Base-by-base conservation (phyloP, 2,113 vertebrate genomes). In the Rhea americana region DNA sequence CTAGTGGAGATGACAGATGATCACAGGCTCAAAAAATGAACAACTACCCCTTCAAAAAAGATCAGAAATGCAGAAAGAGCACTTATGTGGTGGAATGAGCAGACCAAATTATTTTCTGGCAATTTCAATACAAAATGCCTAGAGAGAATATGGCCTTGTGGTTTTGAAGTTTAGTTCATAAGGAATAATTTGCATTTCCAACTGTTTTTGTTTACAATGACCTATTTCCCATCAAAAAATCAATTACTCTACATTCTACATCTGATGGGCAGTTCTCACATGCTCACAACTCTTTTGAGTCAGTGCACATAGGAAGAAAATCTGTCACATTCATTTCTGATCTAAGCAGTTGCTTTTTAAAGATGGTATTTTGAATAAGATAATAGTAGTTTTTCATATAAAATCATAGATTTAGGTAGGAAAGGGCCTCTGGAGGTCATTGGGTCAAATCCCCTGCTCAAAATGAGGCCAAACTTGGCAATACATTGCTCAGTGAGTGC, bases 1-100 rank as follows among this genome's bases (percentile, higher is more conserved):
- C 97, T 96, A 94, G 95, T 96, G 97, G 97, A 91, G 37, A 71
- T 3, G 8, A 6, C n/a, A 76, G 55, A 86, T 18, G 71, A 97
- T 21, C 86, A 82, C 92, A 93, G 39, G 48, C 62, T 50, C 32
- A 37, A 55, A 73, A 53, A 79, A 35, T 35, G 35, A 35, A 35
- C 35, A 35, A 35, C 35, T 35, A 35, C 35, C 35, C 35, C 35
- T 35, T 35, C 35, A 35, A 39, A 37, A 22, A 66, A 35, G 14
- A 32, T 21, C 5, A 45, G 16, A 56, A 51, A 35, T 76, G 13
- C 39, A 43, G 8, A 1, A 4, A 25, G 1, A 1, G 11, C 21
- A 5, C 2, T 70, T 58, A 74, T 0, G 2, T 4, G 53, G 55
- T 58, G 13, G n/a, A 45, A 71, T 32, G 47, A 83, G 14, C 3